Base-by-base conservation (phyloP, 2,797 vertebrate species). In the Pangasius mekongensis region DNA sequence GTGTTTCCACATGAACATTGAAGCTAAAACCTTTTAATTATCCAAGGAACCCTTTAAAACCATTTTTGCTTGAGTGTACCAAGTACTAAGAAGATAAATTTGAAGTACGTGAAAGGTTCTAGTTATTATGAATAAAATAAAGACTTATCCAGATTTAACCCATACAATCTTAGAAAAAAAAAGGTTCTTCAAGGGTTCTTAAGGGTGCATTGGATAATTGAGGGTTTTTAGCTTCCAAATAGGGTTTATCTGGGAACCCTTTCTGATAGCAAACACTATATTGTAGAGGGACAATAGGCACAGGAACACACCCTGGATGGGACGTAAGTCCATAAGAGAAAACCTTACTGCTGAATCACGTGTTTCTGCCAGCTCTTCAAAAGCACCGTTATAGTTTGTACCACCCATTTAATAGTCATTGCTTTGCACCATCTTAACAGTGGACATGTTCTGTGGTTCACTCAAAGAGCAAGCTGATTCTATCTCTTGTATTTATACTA, bases 391-490 rank as follows among this genome's bases (percentile, higher is more conserved):
- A 7, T 76, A 52, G 22, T n/a, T 30, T 0, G 1, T 77, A 2
- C 3, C 39, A 10, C 39, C 54, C 33, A 30, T 86, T 64, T 87
- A 82, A 88, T 84, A 90, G 80, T 20, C 58, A 62, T 67, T 73
- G 39, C 74, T 89, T 83, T 39, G 39, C 69, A 82, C 30, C 36
- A 64, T 62, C 39, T 18, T 66, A 67, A 33, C 82, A 14, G n/a
- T 60, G 47, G 69, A 36, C 49, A 64, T 54, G 64, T 69, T 76
- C 13, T 76, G 1, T n/a, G 60, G 73, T 47, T 56, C 39, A 20
- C 64, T 88, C 62, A 56, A 10, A 60, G 47, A 66, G 76, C 60
- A 39, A 27, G 36, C 81, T 85, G 82, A 84, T 52, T 47, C 43
- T 60, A n/a, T 14, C 14, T 58, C 60, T 76, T 24, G 83, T 77